Evolutionary conservation across 2,888 invertebrate genomes (phyloP).

Genomic region (Leptinotarsa rubiginosa): DNA sequence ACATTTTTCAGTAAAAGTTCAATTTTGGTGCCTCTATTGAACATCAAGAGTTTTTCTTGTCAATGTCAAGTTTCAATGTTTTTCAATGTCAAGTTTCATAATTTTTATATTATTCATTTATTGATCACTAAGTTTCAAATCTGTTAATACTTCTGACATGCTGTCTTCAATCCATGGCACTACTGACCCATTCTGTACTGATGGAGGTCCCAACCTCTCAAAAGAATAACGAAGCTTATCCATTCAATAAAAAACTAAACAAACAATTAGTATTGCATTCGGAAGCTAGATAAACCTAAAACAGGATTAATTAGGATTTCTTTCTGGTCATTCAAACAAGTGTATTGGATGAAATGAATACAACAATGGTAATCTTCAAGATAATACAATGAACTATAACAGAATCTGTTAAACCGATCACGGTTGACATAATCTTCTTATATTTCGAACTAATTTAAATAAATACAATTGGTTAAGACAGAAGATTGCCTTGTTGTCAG

Average conservation of each 20-base stretch:
- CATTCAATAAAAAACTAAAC: not conserved
- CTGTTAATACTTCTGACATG: too few species aligned
- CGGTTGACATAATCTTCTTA: conserved; percentile 7
- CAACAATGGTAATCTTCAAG: not conserved
- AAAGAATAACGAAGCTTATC: not conserved
- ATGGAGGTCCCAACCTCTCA: not conserved
- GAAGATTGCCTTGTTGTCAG: not conserved
- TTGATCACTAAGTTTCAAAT: too few species aligned
- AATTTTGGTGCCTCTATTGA: too few species aligned
- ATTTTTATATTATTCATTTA: too few species aligned
- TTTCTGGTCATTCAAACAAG: not conserved
- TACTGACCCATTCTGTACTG: too few species aligned
- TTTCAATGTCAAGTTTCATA: too few species aligned
- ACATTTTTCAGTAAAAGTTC: too few species aligned
- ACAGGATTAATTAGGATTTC: conserved; percentile 5
- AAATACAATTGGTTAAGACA: not conserved
- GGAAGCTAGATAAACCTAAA: conserved; percentile 1
- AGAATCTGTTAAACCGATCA: conserved; percentile 3
- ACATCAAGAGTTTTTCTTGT: too few species aligned
- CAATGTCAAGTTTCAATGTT: too few species aligned
- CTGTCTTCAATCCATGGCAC: too few species aligned
- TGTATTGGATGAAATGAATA: conserved; percentile 9
- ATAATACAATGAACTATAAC: conserved; percentile 10
- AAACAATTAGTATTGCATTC: not conserved
- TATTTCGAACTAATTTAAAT: conserved; percentile 8